Percentiles rank a stretch among this genome's conserved stretches.
Evolutionary conservation across 2,888 invertebrate genomes (phyloP).

Genomic region (Agonopterix heracliana): DNA sequence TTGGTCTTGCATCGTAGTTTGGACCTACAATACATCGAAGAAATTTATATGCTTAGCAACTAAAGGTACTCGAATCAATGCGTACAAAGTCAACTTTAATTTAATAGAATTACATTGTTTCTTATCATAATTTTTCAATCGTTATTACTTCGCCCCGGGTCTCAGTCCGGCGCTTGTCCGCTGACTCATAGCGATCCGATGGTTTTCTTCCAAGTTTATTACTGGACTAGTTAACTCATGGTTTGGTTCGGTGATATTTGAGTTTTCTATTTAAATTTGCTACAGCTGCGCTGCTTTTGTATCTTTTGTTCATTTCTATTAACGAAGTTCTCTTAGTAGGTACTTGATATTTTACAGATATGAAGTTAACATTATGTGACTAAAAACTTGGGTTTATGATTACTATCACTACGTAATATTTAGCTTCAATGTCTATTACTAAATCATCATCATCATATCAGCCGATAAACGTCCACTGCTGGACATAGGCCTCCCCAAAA

Average conservation of each 20-base stretch:
- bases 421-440: too few species aligned
- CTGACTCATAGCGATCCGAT: constrained; percentile 12
- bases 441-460: too few species aligned
- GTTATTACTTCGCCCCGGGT: constrained; percentile 11
- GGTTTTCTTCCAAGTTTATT: constrained; percentile 17
- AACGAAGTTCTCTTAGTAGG: too few species aligned
- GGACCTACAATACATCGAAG: constrained; percentile 21
- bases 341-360: too few species aligned
- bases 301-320: too few species aligned
- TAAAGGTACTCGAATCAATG: neutral
- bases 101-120: constrained; percentile 15
- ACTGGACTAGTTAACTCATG: constrained; percentile 2
- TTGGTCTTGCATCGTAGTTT: constrained; percentile 25
- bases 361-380: too few species aligned
- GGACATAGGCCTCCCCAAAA: too few species aligned
- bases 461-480: too few species aligned
- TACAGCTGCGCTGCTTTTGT: too few species aligned
- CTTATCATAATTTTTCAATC: constrained; percentile 11
- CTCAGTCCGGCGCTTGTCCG: constrained; percentile 7
- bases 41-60: neutral
- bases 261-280: neutral
- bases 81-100: constrained; percentile 4
- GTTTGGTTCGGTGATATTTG: neutral
- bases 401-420: too few species aligned
- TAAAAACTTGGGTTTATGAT: too few species aligned